Base-by-base conservation (phyloP, 1,140 invertebrate genomes). In the Zaprionus camerounensis region DNA sequence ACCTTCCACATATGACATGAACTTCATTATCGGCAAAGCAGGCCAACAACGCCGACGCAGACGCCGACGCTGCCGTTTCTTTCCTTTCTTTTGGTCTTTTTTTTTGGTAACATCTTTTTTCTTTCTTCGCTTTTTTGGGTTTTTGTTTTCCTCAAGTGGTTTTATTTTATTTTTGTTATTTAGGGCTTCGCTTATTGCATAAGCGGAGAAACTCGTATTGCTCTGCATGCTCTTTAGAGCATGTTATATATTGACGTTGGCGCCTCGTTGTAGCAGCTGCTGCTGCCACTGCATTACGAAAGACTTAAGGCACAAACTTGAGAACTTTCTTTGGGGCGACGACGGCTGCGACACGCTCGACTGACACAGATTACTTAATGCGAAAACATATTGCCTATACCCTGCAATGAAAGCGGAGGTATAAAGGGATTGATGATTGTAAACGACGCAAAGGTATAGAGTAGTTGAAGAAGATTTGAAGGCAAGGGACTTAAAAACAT, bases 151-250 rank as follows among this genome's bases (percentile, higher is more conserved):
- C 78, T 81, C 58, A 88, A 84, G 72, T 90, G 85, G 81, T 87
- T 88, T 88, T 90, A 79, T 79, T 88, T 87, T 82, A 73, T 86
- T 82, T 87, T 87, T 31, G 4, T 88, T 84, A 88, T 88, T 82
- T 81, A 88, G 86, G 85, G 85, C 85, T 84, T 76, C 66, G 80
- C 84, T 78, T 83, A 88, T 88, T 88, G 85, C 85, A 82, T 88
- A 88, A 88, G 85, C 85, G 82, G 85, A 77, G 85, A 88, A 88
- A 88, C 85, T 88, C 79, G 78, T 86, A 80, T 85, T 79, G 81
- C 84, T 78, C 24, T 66, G 65, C 55, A 74, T 90, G 84, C 85
- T 81, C 85, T 90, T 81, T 80, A 80, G 85, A 88, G 81, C 85
- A 88, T 88, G 86, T 74, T 79, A 81, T 79, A 80, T 68, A 85